Percentiles rank a stretch among this genome's conserved stretches.
Conservation (phyloP, 2,797 vertebrate species). For the Mormyrus proboscirostris region DNA sequence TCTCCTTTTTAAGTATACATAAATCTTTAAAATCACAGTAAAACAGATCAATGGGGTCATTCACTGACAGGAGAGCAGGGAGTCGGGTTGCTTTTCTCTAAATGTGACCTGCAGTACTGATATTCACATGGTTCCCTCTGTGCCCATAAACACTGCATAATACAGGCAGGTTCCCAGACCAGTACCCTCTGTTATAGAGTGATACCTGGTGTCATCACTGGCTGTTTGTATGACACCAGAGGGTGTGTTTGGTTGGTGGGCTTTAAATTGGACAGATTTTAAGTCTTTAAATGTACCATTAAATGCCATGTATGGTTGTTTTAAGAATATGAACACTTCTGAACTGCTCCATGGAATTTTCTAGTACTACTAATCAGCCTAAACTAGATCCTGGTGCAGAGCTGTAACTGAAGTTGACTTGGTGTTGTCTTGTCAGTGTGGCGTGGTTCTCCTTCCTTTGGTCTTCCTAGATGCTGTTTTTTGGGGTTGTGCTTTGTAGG, state of each 20-base stretch:
- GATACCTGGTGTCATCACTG: neutral
- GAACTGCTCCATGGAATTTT: neutral
- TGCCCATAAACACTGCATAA: neutral
- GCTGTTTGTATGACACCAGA: neutral
- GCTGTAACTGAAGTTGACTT: neutral
- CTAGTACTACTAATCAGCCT: neutral
- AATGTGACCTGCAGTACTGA: neutral
- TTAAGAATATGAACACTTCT: slow-evolving; percentile 1
- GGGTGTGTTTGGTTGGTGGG: neutral
- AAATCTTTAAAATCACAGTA: neutral
- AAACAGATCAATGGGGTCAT: neutral
- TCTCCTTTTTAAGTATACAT: neutral
- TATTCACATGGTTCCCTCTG: neutral
- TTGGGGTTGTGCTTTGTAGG: neutral
- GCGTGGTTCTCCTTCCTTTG: neutral
- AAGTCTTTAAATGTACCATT: slow-evolving; percentile 17
- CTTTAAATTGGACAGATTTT: neutral
- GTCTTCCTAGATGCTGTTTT: neutral
- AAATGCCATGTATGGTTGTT: neutral
- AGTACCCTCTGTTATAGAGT: neutral
- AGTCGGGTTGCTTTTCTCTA: neutral
- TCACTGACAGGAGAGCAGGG: neutral
- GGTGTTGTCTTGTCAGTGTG: neutral
- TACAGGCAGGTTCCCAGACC: neutral
- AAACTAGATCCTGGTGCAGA: neutral